Conservation (phyloP, 1,140 invertebrate species). For the Hylaeus anthracinus region DNA sequence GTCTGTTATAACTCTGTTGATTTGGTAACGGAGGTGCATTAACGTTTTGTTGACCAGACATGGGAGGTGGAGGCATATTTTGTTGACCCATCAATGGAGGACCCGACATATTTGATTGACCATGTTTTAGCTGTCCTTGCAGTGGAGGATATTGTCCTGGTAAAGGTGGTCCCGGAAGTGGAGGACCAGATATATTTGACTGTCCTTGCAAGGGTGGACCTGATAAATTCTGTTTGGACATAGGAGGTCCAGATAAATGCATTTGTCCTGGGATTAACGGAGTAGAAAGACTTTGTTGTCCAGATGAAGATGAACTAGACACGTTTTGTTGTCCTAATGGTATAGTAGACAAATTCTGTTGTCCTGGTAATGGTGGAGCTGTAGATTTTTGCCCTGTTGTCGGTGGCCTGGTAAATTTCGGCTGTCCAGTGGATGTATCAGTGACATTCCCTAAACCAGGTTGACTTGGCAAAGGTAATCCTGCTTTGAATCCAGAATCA, state of each 20-base stretch:
- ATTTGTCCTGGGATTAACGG: conserved; percentile 66
- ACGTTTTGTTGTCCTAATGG: conserved; percentile 53
- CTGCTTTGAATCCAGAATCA: conserved; percentile 66
- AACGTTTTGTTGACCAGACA: conserved; percentile 38
- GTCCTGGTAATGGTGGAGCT: conserved; percentile 44
- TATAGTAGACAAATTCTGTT: conserved; percentile 46
- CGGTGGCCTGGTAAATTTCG: conserved; percentile 54
- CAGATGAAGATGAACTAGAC: conserved; percentile 54
- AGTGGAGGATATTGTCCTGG: conserved; percentile 32
- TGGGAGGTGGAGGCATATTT: conserved; percentile 16
- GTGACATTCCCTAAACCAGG: conserved; percentile 50
- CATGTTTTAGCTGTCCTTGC: conserved; percentile 41
- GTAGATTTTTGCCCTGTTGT: conserved; percentile 48
- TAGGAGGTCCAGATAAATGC: conserved; percentile 61
- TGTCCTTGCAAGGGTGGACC: conserved; percentile 50
- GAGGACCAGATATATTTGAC: conserved; percentile 53
- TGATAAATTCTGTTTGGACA: conserved; percentile 57
- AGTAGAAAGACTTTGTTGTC: conserved; percentile 38
- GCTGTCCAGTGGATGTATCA: conserved; percentile 62
- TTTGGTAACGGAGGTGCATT: conserved; percentile 41
- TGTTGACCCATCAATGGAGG: conserved; percentile 70
- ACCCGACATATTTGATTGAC: conserved; percentile 50
- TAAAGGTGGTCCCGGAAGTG: conserved; percentile 34
- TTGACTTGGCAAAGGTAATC: conserved; percentile 55
- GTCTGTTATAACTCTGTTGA: conserved; percentile 61